phyloP scores from a whole-genome alignment of 2,888 invertebrate species.

The Rhopalosiphum nymphaeae region DNA sequence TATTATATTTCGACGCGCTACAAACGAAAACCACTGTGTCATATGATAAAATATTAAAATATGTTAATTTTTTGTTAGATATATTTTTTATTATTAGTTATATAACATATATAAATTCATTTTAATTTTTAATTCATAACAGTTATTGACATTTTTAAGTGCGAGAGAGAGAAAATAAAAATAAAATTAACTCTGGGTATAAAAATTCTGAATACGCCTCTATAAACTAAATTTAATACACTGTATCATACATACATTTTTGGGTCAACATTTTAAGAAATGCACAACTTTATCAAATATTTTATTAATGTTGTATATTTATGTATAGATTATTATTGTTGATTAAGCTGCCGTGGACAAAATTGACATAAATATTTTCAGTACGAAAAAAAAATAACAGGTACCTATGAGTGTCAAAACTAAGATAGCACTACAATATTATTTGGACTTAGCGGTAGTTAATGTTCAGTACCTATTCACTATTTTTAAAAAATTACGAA shows the following conservation, averaged over 20 bases:
- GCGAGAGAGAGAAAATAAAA: neutral
- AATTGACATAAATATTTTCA: neutral
- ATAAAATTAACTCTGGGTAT: neutral
- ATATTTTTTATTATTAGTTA: neutral
- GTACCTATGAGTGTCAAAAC: too few species aligned
- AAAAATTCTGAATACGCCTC: neutral
- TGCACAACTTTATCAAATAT: too few species aligned
- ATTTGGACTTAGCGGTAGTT: neutral
- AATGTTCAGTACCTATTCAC: neutral
- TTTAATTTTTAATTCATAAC: neutral
- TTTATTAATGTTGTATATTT: too few species aligned
- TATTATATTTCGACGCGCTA: neutral
- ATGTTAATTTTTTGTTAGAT: neutral
- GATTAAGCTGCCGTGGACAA: too few species aligned
- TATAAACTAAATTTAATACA: neutral
- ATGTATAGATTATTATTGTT: neutral
- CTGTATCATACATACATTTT: neutral
- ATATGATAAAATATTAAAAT: neutral
- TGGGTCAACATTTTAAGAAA: too few species aligned
- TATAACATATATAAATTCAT: neutral
- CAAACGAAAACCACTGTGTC: neutral
- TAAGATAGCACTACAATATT: neutral
- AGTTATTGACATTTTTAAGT: neutral
- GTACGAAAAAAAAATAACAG: too few species aligned
- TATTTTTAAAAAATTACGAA: neutral